Base-by-base conservation (phyloP, 1,140 invertebrate genomes). In the Drosophila mojavensis region DNA sequence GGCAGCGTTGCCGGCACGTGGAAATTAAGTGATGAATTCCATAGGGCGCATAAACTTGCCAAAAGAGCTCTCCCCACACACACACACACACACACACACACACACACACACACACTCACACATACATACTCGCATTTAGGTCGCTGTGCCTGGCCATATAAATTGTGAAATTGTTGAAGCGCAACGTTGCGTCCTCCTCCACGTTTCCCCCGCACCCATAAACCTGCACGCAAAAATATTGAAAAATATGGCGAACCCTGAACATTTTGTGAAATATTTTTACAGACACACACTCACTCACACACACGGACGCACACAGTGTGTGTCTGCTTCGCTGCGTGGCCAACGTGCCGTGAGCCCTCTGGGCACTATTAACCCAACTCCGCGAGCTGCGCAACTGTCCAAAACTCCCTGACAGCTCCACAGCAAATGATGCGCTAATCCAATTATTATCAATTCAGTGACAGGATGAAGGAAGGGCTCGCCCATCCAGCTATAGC, bases 371-470 rank as follows among this genome's bases (percentile, higher is more conserved):
- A 79, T 88, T 76, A 86, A 79, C 65, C 81, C 69, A 66, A 66
- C 70, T 66, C 59, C 51, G 28, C 11, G 48, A 61, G 58, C 58
- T 43, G 30, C 55, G 17, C 65, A 60, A 67, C 55, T 60, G 65
- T 60, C 66, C 66, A 43, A 54, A 69, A 63, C 59, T 54, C 66
- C 39, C 62, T 9, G 51, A 43, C 58, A 60, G 15, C 50, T 15
- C 41, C 30, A n/a, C 26, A 17, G 60, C 39, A 75, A 81, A 77
- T 73, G 75, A 76, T 76, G 82, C 79, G 79, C 89, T 91, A 91
- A 91, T 91, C 89, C 89, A 91, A 91, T 91, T 91, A 91, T 91
- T 91, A 88, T 91, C 89, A 91, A 89, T 88, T 91, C 89, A 91
- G 73, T 91, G 89, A 80, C 75, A 83, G 81, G 65, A 65, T 47